phyloP scores from a whole-genome alignment of 1,140 invertebrate species.

The Zaprionus camerounensis region DNA sequence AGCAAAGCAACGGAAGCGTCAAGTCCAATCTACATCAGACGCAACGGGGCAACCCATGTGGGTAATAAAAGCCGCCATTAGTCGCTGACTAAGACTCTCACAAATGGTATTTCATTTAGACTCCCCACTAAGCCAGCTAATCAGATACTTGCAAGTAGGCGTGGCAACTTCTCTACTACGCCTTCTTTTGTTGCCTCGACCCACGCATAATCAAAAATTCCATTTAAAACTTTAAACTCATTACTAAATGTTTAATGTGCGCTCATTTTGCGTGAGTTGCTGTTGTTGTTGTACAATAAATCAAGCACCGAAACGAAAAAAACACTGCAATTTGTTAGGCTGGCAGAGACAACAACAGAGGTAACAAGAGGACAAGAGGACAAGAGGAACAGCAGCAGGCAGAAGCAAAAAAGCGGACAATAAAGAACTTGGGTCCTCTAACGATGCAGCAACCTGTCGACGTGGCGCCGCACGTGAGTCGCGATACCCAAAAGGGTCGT shows the following conservation, averaged over 20 bases:
- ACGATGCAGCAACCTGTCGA: constrained; percentile 79
- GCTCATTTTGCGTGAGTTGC: constrained; percentile 54
- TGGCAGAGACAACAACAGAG: constrained; percentile 35
- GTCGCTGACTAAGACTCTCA: not conserved
- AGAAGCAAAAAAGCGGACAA: constrained; percentile 34
- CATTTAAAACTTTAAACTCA: constrained; percentile 82
- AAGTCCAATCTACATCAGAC: not conserved
- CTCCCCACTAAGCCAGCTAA: constrained; percentile 29
- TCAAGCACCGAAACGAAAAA: constrained; percentile 46
- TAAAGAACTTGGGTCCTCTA: constrained; percentile 58
- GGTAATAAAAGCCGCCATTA: constrained; percentile 5
- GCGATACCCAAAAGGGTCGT: constrained; percentile 74
- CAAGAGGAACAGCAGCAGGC: not conserved
- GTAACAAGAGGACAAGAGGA: constrained; percentile 36
- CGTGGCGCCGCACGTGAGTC: constrained; percentile 53
- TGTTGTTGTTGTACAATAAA: constrained; percentile 58
- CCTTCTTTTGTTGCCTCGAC: not conserved
- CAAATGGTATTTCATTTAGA: not conserved
- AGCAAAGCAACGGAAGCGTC: not conserved
- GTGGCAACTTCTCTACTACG: not conserved
- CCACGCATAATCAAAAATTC: constrained; percentile 73
- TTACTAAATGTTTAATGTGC: constrained; percentile 80
- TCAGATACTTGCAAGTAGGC: constrained; percentile 43
- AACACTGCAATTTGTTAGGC: constrained; percentile 78
- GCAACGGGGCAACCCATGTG: not conserved